phyloP scores from a whole-genome alignment of 2,113 vertebrate species.

The Riparia riparia region DNA sequence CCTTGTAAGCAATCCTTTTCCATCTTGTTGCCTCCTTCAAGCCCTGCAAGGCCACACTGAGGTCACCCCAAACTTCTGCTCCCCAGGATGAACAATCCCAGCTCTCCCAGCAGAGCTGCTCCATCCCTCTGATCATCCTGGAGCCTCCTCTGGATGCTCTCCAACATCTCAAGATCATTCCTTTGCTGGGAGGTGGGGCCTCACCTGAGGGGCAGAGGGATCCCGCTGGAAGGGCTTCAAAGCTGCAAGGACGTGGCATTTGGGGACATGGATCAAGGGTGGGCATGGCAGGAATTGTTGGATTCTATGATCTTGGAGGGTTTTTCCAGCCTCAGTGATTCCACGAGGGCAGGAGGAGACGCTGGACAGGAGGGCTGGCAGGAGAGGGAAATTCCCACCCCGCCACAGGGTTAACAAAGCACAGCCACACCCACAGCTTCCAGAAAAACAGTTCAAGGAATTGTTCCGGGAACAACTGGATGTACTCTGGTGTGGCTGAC shows the following conservation, averaged over 20 bases:
- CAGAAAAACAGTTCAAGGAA: neutral
- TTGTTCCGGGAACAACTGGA: neutral
- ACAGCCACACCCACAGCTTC: neutral
- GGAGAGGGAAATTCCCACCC: neutral
- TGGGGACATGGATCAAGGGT: neutral
- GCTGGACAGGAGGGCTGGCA: rapidly evolving
- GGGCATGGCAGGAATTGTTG: neutral
- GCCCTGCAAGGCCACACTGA: rapidly evolving
- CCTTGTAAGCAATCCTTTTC: neutral
- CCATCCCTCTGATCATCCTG: neutral
- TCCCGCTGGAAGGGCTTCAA: neutral
- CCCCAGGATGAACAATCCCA: neutral
- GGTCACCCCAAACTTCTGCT: neutral
- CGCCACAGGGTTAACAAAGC: rapidly evolving
- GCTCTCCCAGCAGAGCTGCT: neutral
- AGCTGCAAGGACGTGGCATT: neutral
- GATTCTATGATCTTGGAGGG: neutral
- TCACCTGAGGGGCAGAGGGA: neutral
- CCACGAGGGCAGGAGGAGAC: rapidly evolving
- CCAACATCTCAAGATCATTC: neutral
- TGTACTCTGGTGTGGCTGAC: neutral
- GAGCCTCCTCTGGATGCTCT: neutral
- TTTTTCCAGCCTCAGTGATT: neutral
- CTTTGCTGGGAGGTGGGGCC: neutral
- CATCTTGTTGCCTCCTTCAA: neutral